A percentile compares a stretch with the other conserved stretches of the same genome.
phyloP scores from a whole-genome alignment of 2,888 invertebrate species.

The Leptopilina myrica region DNA sequence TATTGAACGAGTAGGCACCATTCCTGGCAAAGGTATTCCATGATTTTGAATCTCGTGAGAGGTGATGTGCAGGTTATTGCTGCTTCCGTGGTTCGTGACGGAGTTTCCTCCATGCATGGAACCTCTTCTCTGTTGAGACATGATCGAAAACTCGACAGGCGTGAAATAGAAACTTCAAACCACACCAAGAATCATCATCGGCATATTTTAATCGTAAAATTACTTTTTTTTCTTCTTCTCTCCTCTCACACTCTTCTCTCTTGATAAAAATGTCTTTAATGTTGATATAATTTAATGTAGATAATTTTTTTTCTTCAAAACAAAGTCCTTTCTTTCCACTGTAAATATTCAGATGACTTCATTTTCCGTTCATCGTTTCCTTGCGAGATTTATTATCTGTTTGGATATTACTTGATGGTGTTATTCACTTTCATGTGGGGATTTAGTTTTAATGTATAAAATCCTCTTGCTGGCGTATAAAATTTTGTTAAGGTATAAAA shows the following conservation, averaged over 20 bases:
- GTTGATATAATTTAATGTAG: no score
- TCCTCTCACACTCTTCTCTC: no score
- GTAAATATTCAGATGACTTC: not conserved
- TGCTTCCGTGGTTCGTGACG: conserved; percentile 48
- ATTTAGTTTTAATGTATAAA: no score
- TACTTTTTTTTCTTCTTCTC: not conserved
- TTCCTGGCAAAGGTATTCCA: conserved; percentile 73
- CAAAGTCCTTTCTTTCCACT: not conserved
- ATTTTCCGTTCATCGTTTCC: not conserved
- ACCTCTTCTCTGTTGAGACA: conserved; percentile 67
- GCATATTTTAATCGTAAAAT: conserved; percentile 19
- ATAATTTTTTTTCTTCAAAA: no score
- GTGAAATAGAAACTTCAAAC: conserved; percentile 41
- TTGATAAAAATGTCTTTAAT: no score
- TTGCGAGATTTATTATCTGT: no score
- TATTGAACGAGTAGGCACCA: conserved; percentile 62
- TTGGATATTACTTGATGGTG: no score
- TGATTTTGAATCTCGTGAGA: conserved; percentile 68
- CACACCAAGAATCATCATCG: conserved; percentile 26
- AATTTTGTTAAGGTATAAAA: no score
- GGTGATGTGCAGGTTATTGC: conserved; percentile 42
- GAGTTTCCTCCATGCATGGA: conserved; percentile 63
- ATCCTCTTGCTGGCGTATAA: no score
- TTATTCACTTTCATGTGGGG: no score
- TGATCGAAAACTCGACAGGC: conserved; percentile 55